These are phyloP conservation scores for Apeira syringaria DNA, from an alignment of 2,888 invertebrate species.

Conservation along the genomic window DNA sequence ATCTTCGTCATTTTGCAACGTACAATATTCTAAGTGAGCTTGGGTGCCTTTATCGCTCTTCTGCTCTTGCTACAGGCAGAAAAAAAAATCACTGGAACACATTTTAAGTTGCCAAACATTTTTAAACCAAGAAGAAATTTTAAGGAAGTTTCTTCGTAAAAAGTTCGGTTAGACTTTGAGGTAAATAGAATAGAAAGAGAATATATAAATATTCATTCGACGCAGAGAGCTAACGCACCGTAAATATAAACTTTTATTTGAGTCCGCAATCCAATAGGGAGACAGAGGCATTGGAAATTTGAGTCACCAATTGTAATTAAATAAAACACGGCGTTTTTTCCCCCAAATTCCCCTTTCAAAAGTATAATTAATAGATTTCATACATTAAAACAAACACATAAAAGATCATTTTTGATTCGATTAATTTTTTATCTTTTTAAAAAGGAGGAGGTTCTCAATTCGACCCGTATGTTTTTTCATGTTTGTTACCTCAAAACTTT, in stretches of 20 bases:
- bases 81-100: slow-evolving; percentile 37
- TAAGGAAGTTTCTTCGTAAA: slow-evolving; percentile 58
- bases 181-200: slow-evolving; percentile 67
- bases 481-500: too few relatives aligned
- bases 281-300: slow-evolving; percentile 77
- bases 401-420: too few relatives aligned
- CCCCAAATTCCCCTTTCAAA: slow-evolving; percentile 64
- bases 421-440: too few relatives aligned
- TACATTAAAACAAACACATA: too few relatives aligned
- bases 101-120: slow-evolving; percentile 49
- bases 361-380: too few relatives aligned
- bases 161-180: slow-evolving; percentile 51
- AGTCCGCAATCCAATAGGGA: slow-evolving; percentile 62
- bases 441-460: too few relatives aligned
- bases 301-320: slow-evolving; percentile 78
- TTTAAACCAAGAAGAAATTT: slow-evolving; percentile 48
- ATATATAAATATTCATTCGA: slow-evolving; percentile 78
- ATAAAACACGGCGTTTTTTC: slow-evolving; percentile 66
- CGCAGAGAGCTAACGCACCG: slow-evolving; percentile 65
- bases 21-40: slow-evolving; percentile 1
- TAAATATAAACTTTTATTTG: slow-evolving; percentile 82
- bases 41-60: slow-evolving; percentile 13
- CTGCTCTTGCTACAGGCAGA: slow-evolving; percentile 9
- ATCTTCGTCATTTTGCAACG: slow-evolving; percentile 11
- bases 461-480: too few relatives aligned